Conservation (phyloP, 2,113 vertebrate genomes). For the Aspidoscelis tigris region DNA sequence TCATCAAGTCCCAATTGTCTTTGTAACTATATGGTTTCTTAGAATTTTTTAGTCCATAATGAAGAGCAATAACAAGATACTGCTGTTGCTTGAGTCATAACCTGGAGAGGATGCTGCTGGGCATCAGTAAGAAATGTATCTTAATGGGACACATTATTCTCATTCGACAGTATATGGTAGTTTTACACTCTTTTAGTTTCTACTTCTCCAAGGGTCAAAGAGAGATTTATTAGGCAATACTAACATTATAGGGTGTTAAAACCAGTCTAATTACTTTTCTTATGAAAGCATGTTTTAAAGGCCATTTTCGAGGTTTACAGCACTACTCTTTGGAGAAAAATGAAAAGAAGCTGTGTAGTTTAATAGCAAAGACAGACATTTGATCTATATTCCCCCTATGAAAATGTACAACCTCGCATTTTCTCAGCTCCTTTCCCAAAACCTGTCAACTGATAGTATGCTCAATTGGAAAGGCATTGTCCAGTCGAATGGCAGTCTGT, state of each 20-base stretch:
- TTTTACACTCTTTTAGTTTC: conserved; percentile 24
- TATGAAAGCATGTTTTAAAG: conserved; percentile 18
- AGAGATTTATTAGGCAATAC: conserved; percentile 11
- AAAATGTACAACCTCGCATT: conserved; percentile 28
- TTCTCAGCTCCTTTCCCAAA: not conserved
- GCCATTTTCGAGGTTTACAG: conserved; percentile 34
- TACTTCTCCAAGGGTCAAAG: conserved; percentile 23
- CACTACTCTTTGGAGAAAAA: conserved; percentile 39
- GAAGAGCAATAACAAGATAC: conserved; percentile 35
- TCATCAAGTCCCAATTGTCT: too few relatives aligned
- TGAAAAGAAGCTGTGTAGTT: conserved; percentile 12
- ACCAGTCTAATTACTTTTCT: conserved; percentile 42
- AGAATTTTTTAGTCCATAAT: not conserved
- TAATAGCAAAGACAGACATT: conserved; percentile 29
- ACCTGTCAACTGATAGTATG: conserved; percentile 19
- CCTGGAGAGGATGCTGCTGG: not conserved
- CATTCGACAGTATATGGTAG: conserved; percentile 11
- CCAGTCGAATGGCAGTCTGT: conserved; percentile 45
- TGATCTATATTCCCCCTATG: conserved; percentile 42
- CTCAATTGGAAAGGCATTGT: conserved; percentile 49
- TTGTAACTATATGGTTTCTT: not conserved
- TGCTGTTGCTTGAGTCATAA: not conserved
- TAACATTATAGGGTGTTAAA: conserved; percentile 2
- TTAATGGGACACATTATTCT: conserved; percentile 19
- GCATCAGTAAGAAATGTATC: conserved; percentile 27